Base-by-base conservation (phyloP, 2,888 invertebrate species). In the Pycnomerus fuliginosus region DNA sequence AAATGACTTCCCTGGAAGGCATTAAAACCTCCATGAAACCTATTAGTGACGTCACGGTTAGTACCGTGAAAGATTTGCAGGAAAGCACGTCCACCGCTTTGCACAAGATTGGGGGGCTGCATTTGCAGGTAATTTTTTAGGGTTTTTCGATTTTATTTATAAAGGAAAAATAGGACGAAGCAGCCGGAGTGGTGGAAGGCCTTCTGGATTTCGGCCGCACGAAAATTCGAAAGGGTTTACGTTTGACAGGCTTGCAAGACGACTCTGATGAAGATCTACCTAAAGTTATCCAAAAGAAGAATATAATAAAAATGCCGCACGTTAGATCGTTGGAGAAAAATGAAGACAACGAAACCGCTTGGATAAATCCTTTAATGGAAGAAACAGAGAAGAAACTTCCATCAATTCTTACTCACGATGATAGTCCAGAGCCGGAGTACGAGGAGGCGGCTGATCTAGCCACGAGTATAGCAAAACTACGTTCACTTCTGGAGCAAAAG, bases 381-480 rank as follows among this genome's bases (percentile, higher is more conserved):
- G 65, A 67, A 16, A 64, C 66, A 3, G 44, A 33, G 29, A 29
- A 8, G 7, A 5, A 41, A 37, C 59, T 64, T 39, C 62, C 62
- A 8, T 60, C 55, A 1, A 65, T 65, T 28, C 55, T 56, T 14
- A 65, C 56, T 28, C 50, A 58, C n/a, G 60, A 54, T 17, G 56
- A 54, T 15, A 72, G 70, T 55, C 71, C 74, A 0, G 80, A 78
- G 53, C 84, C 83, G 0, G 81, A 84, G 61, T 85, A 85, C 63
- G 85, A 86, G 64, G 86, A 85, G 60, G 77, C 82, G 0, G 83
- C 83, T 0, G 85, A 85, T 68, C 78, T 86, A 33, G 84, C 84
- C 40, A 80, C 83, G 44, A 84, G 84, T 58, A 85, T 85, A 60
- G 85, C 85, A 29, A 83, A 84, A 65, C 70, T 85, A 32, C 70